These are phyloP conservation scores for Apodemia zela DNA, from an alignment of 2,888 invertebrate species.

Conservation along the genomic window DNA sequence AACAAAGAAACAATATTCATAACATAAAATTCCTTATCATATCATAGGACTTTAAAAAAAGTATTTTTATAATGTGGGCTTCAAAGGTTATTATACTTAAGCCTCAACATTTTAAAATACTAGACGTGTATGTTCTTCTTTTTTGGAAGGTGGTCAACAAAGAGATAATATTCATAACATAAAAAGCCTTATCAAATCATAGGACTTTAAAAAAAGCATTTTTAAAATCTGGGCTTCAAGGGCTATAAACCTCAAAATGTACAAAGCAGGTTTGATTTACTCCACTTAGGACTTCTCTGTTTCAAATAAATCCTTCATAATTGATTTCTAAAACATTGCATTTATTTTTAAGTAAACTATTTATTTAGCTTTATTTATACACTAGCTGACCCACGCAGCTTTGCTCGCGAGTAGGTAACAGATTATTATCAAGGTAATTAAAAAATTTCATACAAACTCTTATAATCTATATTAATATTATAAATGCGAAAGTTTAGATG, in stretches of 20 bases:
- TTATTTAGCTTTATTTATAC: too few species aligned
- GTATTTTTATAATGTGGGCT: slow-evolving; percentile 19
- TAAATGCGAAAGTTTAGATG: too few species aligned
- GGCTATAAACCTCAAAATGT: slow-evolving; percentile 41
- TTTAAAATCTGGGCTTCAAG: slow-evolving; percentile 30
- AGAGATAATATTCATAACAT: not conserved
- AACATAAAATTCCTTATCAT: not conserved
- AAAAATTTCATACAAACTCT: too few species aligned
- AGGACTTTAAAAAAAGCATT: not conserved
- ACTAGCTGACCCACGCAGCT: too few species aligned
- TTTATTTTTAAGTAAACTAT: too few species aligned
- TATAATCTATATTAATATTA: too few species aligned
- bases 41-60: not conserved
- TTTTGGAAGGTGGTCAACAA: not conserved
- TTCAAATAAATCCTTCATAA: not conserved
- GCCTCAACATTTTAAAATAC: not conserved
- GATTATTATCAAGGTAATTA: too few species aligned
- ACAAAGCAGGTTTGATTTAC: not conserved
- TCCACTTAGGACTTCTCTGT: not conserved
- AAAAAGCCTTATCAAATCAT: not conserved
- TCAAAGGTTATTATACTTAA: slow-evolving; percentile 27
- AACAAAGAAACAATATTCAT: not conserved
- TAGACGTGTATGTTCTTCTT: not conserved
- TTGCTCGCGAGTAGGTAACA: too few species aligned
- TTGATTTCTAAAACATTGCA: too few species aligned